These are phyloP conservation scores for Periophthalmodon schlosseri DNA, from an alignment of 2,113 vertebrate genomes.

Conservation along the genomic window DNA sequence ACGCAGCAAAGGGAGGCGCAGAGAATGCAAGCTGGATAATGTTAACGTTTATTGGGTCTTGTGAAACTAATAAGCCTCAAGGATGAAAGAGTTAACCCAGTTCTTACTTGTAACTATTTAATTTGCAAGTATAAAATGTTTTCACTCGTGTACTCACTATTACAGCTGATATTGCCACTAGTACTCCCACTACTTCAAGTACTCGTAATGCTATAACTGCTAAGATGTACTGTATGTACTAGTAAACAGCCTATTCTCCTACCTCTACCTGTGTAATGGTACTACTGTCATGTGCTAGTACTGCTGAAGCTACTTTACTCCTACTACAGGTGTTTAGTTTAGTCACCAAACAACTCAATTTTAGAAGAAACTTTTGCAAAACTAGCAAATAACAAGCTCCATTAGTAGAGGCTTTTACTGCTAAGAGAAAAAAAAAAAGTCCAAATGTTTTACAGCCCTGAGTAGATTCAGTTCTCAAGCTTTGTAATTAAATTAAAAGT, in stretches of 20 bases:
- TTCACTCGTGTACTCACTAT: not conserved
- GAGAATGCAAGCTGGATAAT: constrained; percentile 24
- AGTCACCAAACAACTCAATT: too few species aligned
- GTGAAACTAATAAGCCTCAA: constrained; percentile 24
- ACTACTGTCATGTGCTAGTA: not conserved
- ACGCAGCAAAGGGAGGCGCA: constrained; percentile 36
- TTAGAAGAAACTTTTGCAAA: too few species aligned
- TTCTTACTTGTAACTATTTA: not conserved
- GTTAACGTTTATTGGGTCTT: constrained; percentile 43
- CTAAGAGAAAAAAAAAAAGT: not conserved
- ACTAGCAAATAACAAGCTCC: not conserved
- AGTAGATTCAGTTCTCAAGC: not conserved
- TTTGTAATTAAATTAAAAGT: not conserved
- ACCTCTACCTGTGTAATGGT: not conserved
- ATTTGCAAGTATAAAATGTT: not conserved
- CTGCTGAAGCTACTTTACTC: not conserved
- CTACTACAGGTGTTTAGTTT: not conserved
- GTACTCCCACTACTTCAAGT: not conserved
- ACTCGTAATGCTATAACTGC: not conserved
- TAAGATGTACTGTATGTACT: not conserved
- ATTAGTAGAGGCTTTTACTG: not conserved
- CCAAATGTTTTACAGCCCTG: not conserved
- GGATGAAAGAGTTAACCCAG: constrained; percentile 2
- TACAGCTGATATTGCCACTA: not conserved
- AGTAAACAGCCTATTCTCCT: too few species aligned